Base-by-base conservation (phyloP, 2,113 vertebrate species). In the Chitala chitala region DNA sequence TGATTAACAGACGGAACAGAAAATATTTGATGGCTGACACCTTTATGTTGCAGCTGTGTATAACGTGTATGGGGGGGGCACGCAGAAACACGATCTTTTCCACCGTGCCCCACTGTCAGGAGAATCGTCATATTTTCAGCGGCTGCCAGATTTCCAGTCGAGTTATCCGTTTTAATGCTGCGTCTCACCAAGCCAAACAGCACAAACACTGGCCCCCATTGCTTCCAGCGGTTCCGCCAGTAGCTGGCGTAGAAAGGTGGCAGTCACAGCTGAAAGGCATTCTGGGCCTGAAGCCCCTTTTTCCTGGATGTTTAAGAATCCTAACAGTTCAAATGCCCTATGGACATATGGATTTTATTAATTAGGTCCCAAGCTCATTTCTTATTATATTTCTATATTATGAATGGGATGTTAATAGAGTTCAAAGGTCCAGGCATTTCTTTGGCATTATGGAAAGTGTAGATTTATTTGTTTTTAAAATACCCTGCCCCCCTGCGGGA, bases 251-350 rank as follows among this genome's bases (percentile, higher is more conserved):
- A 8, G 36, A 68, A 36, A 5, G 33, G 24, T 42, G 44, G 5
- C 15, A 20, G 65, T 58, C 69, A 36, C 24, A 64, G 46, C 36
- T 36, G 26, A 31, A 46, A 46, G 13, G 33, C 65, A 63, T 51
- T 58, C 13, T 26, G 31, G 59, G 75, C 69, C 75, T 72, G 68
- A 66, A 64, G 72, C 72, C 38, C 54, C 56, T 33, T 63, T 51
- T 64, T 76, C 72, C 61, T 71, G 54, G 42, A 53, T 71, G 75
- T 64, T 72, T 76, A 72, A 64, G 65, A 61, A 76, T 76, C 69
- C 54, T 61, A 51, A 71, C 42, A 76, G 69, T 64, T 71, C 65
- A 72, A 76, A 76, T 58, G 31, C 69, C 40, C 26, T 44, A 54
- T 54, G 69, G n/a, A 76, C 69, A 76, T 44, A 44, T 40, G 44